A percentile compares a stretch with the other conserved stretches of the same genome.
Evolutionary conservation across 2,888 invertebrate species (phyloP).

Genomic region (Automeris io): DNA sequence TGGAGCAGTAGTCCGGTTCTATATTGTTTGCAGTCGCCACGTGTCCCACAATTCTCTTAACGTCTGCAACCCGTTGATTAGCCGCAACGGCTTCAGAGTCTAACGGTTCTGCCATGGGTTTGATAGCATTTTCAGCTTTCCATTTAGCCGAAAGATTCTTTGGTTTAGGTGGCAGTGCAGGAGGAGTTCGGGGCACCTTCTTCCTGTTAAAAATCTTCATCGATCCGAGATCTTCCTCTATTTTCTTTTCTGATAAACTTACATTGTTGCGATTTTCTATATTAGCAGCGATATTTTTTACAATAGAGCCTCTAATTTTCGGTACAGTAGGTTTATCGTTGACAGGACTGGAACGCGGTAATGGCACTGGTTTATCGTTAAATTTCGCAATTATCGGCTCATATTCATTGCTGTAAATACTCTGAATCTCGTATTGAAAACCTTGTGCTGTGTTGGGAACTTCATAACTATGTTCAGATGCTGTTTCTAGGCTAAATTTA

Average conservation of each 20-base stretch:
- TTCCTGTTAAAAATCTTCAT: slow-evolving; percentile 71
- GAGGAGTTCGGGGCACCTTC: slow-evolving; percentile 81
- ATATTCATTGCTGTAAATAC: slow-evolving; percentile 85
- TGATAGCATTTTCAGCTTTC: slow-evolving; percentile 73
- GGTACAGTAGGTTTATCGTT: slow-evolving; percentile 48
- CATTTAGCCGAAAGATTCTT: slow-evolving; percentile 82
- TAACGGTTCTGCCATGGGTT: slow-evolving; percentile 58
- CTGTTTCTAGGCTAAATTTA: slow-evolving; percentile 70
- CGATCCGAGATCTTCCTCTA: slow-evolving; percentile 52
- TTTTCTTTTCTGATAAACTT: slow-evolving; percentile 58
- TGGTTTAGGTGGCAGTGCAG: slow-evolving; percentile 88
- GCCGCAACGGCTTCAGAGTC: slow-evolving; percentile 77
- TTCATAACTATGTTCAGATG: slow-evolving; percentile 79
- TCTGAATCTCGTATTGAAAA: slow-evolving; percentile 76
- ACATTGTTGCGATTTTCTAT: slow-evolving; percentile 63
- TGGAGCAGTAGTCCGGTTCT: slow-evolving; percentile 87
- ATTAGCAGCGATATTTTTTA: slow-evolving; percentile 70
- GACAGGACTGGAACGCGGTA: slow-evolving; percentile 39
- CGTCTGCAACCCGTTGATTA: slow-evolving; percentile 77
- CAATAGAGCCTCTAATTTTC: slow-evolving; percentile 70
- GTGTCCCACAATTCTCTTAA: slow-evolving; percentile 74
- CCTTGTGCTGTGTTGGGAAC: slow-evolving; percentile 76
- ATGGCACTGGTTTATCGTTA: slow-evolving; percentile 49
- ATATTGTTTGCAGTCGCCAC: slow-evolving; percentile 64
- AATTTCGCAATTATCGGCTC: slow-evolving; percentile 81